Evolutionary conservation across 2,888 invertebrate genomes (phyloP).

Genomic region (Linyphia triangularis): DNA sequence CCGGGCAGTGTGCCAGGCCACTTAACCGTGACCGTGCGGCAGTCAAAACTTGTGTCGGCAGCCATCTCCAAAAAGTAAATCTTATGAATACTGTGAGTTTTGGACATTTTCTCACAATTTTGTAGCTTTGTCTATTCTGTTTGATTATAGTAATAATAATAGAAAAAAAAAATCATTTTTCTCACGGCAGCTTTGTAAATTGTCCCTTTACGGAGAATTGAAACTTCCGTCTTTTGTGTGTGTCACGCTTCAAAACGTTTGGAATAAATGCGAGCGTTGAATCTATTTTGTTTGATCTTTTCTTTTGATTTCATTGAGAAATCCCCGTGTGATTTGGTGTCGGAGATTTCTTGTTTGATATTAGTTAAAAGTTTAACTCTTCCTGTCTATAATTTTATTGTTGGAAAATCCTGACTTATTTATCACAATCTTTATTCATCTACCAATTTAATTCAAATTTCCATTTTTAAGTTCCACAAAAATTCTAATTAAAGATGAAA

Average conservation of each 20-base stretch:
- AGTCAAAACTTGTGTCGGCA: slow-evolving; percentile 32
- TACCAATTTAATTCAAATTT: no score
- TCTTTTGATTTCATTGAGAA: slow-evolving; percentile 17
- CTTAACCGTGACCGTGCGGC: slow-evolving; percentile 67
- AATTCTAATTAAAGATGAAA: no score
- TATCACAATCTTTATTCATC: no score
- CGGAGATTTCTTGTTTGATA: no score
- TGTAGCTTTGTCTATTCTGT: slow-evolving; percentile 26
- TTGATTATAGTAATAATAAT: slow-evolving; percentile 2
- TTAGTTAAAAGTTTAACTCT: no score
- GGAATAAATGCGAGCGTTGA: slow-evolving; percentile 38
- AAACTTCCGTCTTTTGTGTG: slow-evolving; percentile 70
- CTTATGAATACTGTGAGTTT: slow-evolving; percentile 49
- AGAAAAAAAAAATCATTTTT: slow-evolving; percentile 6
- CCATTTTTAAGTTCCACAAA: no score
- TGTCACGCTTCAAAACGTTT: slow-evolving; percentile 47
- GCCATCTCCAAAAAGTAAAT: slow-evolving; percentile 41
- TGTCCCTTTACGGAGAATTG: slow-evolving; percentile 38
- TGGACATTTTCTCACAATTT: slow-evolving; percentile 66
- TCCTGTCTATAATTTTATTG: no score
- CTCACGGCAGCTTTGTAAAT: slow-evolving; percentile 66
- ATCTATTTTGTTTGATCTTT: slow-evolving; percentile 17
- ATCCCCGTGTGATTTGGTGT: not conserved
- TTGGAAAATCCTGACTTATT: no score
- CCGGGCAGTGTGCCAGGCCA: slow-evolving; percentile 62